Conservation (phyloP, 2,888 invertebrate species). For the Cenopis cana region DNA sequence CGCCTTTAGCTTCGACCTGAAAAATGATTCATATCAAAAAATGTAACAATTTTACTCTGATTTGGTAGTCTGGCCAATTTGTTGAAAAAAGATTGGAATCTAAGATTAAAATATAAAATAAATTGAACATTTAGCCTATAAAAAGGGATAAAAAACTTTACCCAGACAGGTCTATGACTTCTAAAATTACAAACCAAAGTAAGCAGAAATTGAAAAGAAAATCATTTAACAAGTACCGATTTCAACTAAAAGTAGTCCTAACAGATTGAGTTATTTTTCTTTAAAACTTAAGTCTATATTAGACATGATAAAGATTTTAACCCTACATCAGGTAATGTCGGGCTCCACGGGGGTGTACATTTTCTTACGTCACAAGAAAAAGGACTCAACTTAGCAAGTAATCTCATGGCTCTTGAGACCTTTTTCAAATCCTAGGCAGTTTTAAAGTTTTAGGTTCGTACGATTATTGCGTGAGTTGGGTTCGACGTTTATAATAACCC, state of each 20-base stretch:
- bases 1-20: no score
- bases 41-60: no score
- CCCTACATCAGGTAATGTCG: constrained; percentile 16
- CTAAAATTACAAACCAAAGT: constrained; percentile 12
- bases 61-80: background rate
- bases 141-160: background rate
- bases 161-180: background rate
- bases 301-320: constrained; percentile 30
- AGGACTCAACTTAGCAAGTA: background rate
- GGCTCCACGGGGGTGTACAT: background rate
- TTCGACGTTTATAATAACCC: constrained; percentile 6
- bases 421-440: background rate
- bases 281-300: constrained; percentile 19
- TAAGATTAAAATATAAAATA: background rate
- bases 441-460: constrained; percentile 9
- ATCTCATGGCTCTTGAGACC: background rate
- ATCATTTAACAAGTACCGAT: constrained; percentile 11
- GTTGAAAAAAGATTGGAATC: background rate
- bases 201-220: constrained; percentile 5
- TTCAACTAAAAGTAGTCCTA: constrained; percentile 4
- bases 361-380: background rate
- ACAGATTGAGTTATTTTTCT: constrained; percentile 17
- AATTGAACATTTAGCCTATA: background rate
- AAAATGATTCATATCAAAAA: background rate
- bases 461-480: constrained; percentile 17